Evolutionary conservation across 2,888 invertebrate species (phyloP), one percentile per base, ranked within the genome.

Genomic region (Pheosia gnoma): DNA sequence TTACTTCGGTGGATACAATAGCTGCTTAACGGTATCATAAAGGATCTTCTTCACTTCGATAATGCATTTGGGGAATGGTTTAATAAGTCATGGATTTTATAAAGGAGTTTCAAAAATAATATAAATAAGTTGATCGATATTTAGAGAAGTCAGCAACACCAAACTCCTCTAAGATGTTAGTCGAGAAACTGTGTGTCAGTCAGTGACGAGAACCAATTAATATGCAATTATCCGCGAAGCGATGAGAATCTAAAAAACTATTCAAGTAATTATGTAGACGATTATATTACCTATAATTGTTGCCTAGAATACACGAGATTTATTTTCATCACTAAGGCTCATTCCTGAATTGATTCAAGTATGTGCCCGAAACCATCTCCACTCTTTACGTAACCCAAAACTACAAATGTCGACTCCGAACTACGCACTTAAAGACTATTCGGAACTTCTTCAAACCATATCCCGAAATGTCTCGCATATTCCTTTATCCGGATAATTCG

Each of bases 401-500:
- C 25, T 41, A 38, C 39, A 10, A 45, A 57, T 45, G 45, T 57
- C 25, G 45, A 36, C 41, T 11, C 56, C 9, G 13, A 57, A 57
- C 62, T 66, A 7, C 49, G 55, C 62, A 59, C 60, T 69, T 65
- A 64, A 25, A 65, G 66, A 65, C 51, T 59, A 64, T 62, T 67
- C 57, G 57, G 65, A 63, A 57, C 43, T 65, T 75, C 67, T 75
- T 65, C 67, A 67, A 64, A 61, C 57, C 49, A 63, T 61, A 67
- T 66, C 49, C 64, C 59, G 7, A 67, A 67, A 71, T 75, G 60
- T 65, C 61, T 53, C 58, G 70, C 71, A 69, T 70, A 68, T 61
- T 68, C 57, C 61, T 68, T 68, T 66, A 77, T 71, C 74, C 68
- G 71, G 67, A 72, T 77, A 75, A 78, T 78, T 70, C 72, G 72